A percentile compares a stretch with the other conserved stretches of the same genome.
Evolutionary conservation across 2,113 vertebrate genomes (phyloP).

Genomic region (Sitta europaea): DNA sequence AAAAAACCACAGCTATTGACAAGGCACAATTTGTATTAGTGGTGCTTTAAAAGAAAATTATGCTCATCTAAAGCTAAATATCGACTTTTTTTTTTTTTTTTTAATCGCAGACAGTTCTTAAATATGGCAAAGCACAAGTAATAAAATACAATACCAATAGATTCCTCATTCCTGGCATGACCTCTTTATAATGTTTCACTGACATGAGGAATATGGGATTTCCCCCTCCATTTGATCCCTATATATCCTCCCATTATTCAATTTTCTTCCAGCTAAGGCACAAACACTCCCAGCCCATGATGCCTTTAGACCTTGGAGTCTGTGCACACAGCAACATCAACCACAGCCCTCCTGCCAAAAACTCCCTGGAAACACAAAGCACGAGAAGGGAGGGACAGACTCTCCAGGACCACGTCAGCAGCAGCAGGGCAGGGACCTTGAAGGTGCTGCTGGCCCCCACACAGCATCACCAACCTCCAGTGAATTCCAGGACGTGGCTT

Average conservation of each 20-base stretch:
- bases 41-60: neutral
- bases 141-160: neutral
- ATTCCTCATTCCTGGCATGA: neutral
- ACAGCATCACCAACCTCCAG: neutral
- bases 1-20: neutral
- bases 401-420: accelerated
- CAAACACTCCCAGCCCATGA: neutral
- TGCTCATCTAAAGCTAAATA: neutral
- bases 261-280: neutral
- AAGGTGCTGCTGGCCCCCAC: neutral
- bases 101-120: neutral
- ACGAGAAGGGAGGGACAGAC: neutral
- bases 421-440: accelerated
- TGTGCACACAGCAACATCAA: neutral
- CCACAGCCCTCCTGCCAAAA: neutral
- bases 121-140: neutral
- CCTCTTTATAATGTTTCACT: neutral
- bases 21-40: neutral
- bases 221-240: neutral
- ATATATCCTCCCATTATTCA: neutral
- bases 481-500: neutral
- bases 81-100: neutral
- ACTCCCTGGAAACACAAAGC: neutral
- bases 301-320: neutral
- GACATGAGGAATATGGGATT: accelerated